Conservation (phyloP, 2,113 vertebrate genomes). For the Podarcis muralis region DNA sequence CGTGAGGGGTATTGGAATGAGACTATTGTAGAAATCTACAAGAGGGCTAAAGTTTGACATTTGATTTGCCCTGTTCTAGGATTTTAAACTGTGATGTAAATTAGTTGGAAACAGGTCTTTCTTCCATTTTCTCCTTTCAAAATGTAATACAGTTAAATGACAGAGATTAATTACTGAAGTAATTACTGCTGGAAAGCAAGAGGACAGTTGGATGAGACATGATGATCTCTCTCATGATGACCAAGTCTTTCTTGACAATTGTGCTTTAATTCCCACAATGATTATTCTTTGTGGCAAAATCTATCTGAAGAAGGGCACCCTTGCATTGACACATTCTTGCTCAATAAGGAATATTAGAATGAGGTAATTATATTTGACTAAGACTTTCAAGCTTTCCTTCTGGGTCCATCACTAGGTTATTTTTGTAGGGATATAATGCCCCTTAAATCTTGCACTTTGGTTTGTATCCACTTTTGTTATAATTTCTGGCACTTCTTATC, state of each 20-base stretch:
- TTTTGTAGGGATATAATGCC: conserved; percentile 25
- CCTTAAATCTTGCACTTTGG: conserved; percentile 9
- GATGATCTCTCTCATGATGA: conserved; percentile 74
- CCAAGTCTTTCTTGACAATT: conserved; percentile 81
- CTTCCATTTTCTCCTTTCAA: conserved; percentile 85
- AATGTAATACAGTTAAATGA: conserved; percentile 84
- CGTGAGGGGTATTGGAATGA: conserved; percentile 25
- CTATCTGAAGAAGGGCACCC: conserved; percentile 70
- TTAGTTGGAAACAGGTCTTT: conserved; percentile 80
- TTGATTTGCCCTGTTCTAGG: conserved; percentile 76
- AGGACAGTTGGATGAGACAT: conserved; percentile 75
- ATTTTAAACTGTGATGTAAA: conserved; percentile 83
- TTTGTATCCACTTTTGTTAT: conserved; percentile 17
- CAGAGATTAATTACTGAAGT: conserved; percentile 85
- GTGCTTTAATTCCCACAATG: conserved; percentile 74
- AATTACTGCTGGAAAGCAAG: conserved; percentile 82
- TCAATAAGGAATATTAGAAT: conserved; percentile 59
- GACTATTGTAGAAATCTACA: conserved; percentile 57
- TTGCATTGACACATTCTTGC: conserved; percentile 56
- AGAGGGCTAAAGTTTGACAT: conserved; percentile 75
- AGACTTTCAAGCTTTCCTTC: conserved; percentile 24
- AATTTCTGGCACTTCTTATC: background rate
- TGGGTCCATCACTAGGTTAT: conserved; percentile 35
- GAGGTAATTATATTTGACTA: conserved; percentile 64
- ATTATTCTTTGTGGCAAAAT: conserved; percentile 74